Base-by-base conservation (phyloP, 2,797 vertebrate genomes). In the Heterohyrax brucei region DNA sequence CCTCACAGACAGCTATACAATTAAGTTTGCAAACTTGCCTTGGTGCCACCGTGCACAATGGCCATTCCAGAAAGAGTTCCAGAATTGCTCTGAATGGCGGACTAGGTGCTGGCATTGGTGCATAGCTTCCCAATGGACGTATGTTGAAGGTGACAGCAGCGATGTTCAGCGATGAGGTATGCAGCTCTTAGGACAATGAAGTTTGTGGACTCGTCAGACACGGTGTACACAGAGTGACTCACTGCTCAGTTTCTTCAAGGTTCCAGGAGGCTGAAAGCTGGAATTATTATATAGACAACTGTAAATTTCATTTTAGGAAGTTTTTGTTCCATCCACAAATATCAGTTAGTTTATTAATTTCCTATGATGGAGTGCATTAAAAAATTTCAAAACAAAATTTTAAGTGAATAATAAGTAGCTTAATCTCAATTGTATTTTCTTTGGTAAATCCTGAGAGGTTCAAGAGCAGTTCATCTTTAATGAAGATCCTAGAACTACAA, bases 401-500 rank as follows among this genome's bases (percentile, higher is more conserved):
- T 81, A 77, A 79, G 28, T 30, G 33, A 95, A 46, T 5, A 9
- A 81, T 16, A 56, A 78, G 8, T 66, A 1, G 22, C 14, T 28
- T 91, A 87, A 83, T 89, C 14, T 7, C 26, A 87, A 3, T 19
- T 75, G 56, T 18, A 33, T 33, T 5, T 85, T 78, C 64, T 30
- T 59, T 44, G 61, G 46, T 80, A 79, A 87, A 14, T 59, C 14
- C 28, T 12, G 6, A 83, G 2, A 10, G 61, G 10, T 72, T 79
- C 53, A 84, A 84, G 26, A 53, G 22, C 2, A 59, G 10, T 2
- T 83, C 77, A 83, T 22, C 66, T 53, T 68, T 48, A 95, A 95
- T 10, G 33, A 80, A 30, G 16, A 14, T 84, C 81, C 50, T 7
- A 91, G 89, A 94, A 82, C 22, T 84, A 78, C 80, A 94, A 81